phyloP scores from a whole-genome alignment of 2,113 vertebrate genomes.

The Deroptyus accipitrinus region DNA sequence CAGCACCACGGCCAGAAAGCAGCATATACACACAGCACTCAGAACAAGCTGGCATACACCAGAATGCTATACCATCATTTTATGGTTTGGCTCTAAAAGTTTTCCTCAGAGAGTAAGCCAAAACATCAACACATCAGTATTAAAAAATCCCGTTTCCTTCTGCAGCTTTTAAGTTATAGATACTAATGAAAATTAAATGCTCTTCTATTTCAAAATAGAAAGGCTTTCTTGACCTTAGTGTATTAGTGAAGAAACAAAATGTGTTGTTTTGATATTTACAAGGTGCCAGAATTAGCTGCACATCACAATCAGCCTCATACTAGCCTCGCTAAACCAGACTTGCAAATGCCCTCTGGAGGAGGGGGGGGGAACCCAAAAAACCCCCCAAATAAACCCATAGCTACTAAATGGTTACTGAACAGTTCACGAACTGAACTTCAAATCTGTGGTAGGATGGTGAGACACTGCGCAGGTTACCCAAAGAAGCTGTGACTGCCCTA shows the following conservation, averaged over 20 bases:
- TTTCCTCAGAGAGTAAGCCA: background rate
- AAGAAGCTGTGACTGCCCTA: background rate
- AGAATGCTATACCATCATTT: background rate
- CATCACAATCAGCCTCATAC: background rate
- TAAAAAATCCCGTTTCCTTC: background rate
- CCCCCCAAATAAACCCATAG: background rate
- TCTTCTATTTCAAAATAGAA: conserved; percentile 13
- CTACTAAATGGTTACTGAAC: background rate
- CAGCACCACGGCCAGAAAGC: background rate
- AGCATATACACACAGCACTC: background rate
- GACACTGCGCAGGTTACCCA: background rate
- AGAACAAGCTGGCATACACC: background rate
- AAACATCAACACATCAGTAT: background rate
- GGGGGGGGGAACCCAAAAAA: too few species aligned
- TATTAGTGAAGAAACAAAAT: background rate
- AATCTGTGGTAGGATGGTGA: background rate
- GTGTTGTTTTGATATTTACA: conserved; percentile 33
- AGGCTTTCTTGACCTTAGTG: background rate
- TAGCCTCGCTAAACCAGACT: background rate
- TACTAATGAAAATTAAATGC: background rate
- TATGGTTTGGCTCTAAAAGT: background rate
- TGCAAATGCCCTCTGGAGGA: background rate
- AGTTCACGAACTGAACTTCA: background rate
- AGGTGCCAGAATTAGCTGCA: conserved; percentile 16
- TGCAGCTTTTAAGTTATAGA: background rate